These are phyloP conservation scores for Scatophagus argus DNA, from an alignment of 2,113 vertebrate genomes.

Conservation along the genomic window DNA sequence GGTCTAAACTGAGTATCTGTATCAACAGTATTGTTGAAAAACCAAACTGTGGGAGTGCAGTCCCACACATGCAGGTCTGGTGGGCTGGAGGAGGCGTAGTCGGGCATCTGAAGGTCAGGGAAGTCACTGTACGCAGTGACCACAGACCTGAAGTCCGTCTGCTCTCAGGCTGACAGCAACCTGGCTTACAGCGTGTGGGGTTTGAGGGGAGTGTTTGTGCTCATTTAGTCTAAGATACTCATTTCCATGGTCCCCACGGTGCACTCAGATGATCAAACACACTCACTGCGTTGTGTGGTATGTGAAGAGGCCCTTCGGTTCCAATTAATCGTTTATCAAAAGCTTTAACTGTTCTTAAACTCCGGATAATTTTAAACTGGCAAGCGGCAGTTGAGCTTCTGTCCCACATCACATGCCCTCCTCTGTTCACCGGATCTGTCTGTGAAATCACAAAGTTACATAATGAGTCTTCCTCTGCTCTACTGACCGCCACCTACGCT, in stretches of 20 bases:
- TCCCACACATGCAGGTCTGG: not conserved
- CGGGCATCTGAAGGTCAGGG: conserved; percentile 27
- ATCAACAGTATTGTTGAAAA: not conserved
- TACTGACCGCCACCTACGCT: not conserved
- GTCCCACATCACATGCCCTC: not conserved
- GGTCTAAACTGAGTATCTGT: not conserved
- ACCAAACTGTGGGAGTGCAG: not conserved
- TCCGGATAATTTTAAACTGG: not conserved
- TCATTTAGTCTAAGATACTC: conserved; percentile 33
- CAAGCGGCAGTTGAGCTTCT: not conserved
- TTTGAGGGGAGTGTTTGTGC: not conserved
- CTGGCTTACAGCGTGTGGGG: not conserved
- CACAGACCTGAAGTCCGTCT: not conserved
- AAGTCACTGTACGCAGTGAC: conserved; percentile 11
- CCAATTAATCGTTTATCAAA: conserved; percentile 16
- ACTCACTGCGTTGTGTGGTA: not conserved
- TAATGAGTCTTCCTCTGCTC: conserved; percentile 31
- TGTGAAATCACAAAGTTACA: not conserved
- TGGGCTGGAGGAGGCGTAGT: conserved; percentile 28
- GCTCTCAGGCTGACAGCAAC: not conserved
- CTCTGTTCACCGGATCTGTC: not conserved
- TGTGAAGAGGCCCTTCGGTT: conserved; percentile 8
- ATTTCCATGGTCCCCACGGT: conserved; percentile 18
- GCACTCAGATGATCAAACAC: conserved; percentile 10
- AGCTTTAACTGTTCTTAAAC: not conserved